Evolutionary conservation across 2,888 invertebrate species (phyloP), one percentile per base, ranked within the genome.

Genomic region (Chaetogeoica ovagalla): DNA sequence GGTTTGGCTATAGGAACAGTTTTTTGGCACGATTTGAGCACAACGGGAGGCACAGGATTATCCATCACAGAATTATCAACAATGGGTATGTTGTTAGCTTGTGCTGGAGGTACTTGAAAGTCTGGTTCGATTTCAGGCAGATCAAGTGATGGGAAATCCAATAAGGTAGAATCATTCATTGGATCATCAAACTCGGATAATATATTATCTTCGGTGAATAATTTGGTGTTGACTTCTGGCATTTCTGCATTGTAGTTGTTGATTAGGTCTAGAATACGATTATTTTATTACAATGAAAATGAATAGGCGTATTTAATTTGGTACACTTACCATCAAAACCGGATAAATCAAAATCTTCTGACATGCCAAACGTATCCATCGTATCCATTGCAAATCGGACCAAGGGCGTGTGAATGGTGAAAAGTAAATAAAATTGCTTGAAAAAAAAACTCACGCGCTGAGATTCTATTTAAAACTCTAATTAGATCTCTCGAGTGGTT

Each of bases 191-290:
- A 79, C 7, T 79, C 79, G 3, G 79, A 71, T 23, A 79, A 57
- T 57, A 79, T 71, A 43, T 43, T 57, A 57, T 79, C 79, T 19
- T 71, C 79, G 0, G 55, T 71, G 15, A 79, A 79, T 43, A 79
- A 1, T 55, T 79, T 79, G 11, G 79, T 79, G n/a, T 79, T 57
- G 21, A 79, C 63, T 43, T 79, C 79, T 8, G 79, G 79, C 79
- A 79, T 79, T 63, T 79, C 37, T 1, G 37, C 62, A 65, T 71
- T 63, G n/a, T 79, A 79, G 15, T 71, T 70, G 17, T 79, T 70
- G 6, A 79, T 19, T 4, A 79, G 39, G 11, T 79, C 79, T 79
- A 79, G 4, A 79, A 19, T 39, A 39, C 17, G 21, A 37, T 65
- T 19, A 7, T 13, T 8, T 17, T 57, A 39, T 13, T 17, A 52